These are phyloP conservation scores for Norana najaformis DNA, from an alignment of 2,888 invertebrate genomes.

Conservation along the genomic window DNA sequence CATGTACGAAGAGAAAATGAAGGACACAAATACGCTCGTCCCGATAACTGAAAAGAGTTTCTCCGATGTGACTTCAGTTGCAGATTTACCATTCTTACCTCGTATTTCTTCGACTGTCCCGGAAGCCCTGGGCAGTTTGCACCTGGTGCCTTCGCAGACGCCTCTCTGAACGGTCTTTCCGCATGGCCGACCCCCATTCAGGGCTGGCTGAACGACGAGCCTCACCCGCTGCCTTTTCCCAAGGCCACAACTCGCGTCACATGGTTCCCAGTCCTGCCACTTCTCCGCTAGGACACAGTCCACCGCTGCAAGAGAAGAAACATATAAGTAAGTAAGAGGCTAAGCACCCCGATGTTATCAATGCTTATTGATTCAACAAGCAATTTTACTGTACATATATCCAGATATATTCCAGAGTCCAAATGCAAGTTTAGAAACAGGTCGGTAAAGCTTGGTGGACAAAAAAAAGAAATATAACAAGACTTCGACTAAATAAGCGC, in stretches of 20 bases:
- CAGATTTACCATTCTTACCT: slow-evolving; percentile 29
- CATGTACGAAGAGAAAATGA: neutral
- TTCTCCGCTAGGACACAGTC: slow-evolving; percentile 41
- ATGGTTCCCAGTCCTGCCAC: slow-evolving; percentile 40
- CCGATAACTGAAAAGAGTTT: no score
- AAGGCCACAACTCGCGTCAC: slow-evolving; percentile 41
- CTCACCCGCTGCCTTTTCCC: slow-evolving; percentile 40
- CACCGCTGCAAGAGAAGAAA: slow-evolving; percentile 31
- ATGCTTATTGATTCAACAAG: no score
- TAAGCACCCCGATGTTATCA: no score
- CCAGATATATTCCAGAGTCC: no score
- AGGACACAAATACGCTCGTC: no score
- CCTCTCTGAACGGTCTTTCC: slow-evolving; percentile 34
- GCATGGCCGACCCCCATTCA: slow-evolving; percentile 42
- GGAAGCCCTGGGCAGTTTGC: slow-evolving; percentile 40
- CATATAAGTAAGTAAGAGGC: neutral
- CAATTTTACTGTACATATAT: no score
- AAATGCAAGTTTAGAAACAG: no score
- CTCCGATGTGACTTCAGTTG: no score
- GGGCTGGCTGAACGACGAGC: slow-evolving; percentile 27
- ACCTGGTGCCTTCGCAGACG: slow-evolving; percentile 41
- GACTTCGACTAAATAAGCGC: no score
- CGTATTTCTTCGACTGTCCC: slow-evolving; percentile 34
- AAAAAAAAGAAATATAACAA: no score
- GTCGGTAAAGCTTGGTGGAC: no score